Base-by-base conservation (phyloP, 2,797 vertebrate genomes). In the Hirundo rustica region DNA sequence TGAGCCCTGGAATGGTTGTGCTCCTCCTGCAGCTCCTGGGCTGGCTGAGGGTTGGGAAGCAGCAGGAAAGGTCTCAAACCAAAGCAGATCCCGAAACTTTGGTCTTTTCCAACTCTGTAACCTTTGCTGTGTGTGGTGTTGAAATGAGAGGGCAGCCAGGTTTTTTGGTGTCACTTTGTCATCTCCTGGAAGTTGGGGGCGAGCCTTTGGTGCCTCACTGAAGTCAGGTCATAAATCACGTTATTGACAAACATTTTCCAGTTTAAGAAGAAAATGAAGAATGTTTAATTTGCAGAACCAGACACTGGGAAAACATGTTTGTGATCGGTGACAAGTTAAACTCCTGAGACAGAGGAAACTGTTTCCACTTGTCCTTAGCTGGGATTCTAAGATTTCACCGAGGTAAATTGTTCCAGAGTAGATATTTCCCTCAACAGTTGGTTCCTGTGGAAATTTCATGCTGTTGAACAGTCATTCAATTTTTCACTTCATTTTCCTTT, bases 191-290 rank as follows among this genome's bases (percentile, higher is more conserved):
- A 26, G 6, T 0, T 0, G 7, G 51, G 21, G 51, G 7, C 3
- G 10, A 64, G 23, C 15, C 3, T 25, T 36, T 21, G 54, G 9
- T 66, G 12, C 64, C 83, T 89, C 50, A 0, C 64, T 38, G 0
- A 0, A 14, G 18, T 5, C 32, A 54, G 50, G 18, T 32, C 30
- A 3, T 1, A 1, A 6, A 1, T 67, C 2, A 2, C 36, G 60
- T 68, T 18, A 26, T 29, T 72, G 50, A 45, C 51, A 13, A 25
- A 16, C 5, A 2, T 67, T 67, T 64, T 74, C 51, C 25, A 23
- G 2, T 44, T 50, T 12, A 6, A 45, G 70, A 30, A 50, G 18
- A 53, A 55, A 67, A 8, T 9, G 7, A 26, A 18, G 6, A 13
- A 5, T 34, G 15, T 34, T 58, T 51, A 8, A 67, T 53, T 57